Evolutionary conservation across 2,797 vertebrate species (phyloP), one percentile per base, ranked within the genome.

Genomic region (Gastrophryne carolinensis): DNA sequence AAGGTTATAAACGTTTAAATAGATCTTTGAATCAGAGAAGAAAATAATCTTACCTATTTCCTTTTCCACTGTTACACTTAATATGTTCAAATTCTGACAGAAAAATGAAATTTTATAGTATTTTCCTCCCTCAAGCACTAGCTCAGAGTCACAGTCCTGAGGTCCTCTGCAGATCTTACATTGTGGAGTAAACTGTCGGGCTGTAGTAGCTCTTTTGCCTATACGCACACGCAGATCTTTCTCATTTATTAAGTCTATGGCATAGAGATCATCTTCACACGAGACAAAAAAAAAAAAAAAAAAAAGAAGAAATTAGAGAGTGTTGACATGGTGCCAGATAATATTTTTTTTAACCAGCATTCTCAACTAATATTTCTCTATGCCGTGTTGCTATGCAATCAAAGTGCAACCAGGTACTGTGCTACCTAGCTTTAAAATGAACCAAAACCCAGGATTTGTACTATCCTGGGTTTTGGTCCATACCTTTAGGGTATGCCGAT

Each of bases 81-180:
- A 81, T 15, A 23, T 84, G 0, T 82, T 84, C 65, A 91, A 69
- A 62, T 90, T 77, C 4, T 84, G 81, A 50, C 91, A 92, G 5
- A 91, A 81, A 75, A 92, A 90, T 17, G 84, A 89, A 69, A 92
- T 80, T 52, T 17, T 82, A 80, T 91, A 79, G 24, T 24, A 21
- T 1, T 65, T 24, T 0, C 87, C 88, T 0, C 86, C 79, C 0
- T 13, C 32, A 27, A 92, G 67, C 12, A 84, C 90, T 75, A 89
- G 7, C 30, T 79, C 73, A 0, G 76, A 30, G 61, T 82, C 79
- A 0, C 91, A 92, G 63, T 71, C 79, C 47, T 81, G 82, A 13
- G 80, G 78, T 17, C 83, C 86, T 70, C 85, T 83, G 30, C 91
- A 92, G 80, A 91, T 86, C 0, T 87, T 82, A 60, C 91, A 92